These are phyloP conservation scores for Xanthorhoe designata DNA, from an alignment of 2,888 invertebrate species.

Conservation along the genomic window DNA sequence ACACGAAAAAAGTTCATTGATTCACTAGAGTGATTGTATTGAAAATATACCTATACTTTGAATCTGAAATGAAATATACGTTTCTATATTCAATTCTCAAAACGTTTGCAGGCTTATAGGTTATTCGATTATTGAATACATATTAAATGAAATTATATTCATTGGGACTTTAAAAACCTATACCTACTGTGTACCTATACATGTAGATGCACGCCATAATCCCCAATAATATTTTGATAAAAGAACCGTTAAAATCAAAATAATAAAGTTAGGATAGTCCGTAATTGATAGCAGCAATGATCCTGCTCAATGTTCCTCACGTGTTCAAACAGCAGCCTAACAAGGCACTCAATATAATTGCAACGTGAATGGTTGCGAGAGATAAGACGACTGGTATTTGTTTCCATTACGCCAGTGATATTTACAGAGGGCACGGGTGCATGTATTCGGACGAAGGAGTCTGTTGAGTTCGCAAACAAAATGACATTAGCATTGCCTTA, in stretches of 20 bases:
- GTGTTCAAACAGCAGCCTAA: slow-evolving; percentile 31
- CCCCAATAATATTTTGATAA: background rate
- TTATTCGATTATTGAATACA: too few species aligned
- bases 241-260: background rate
- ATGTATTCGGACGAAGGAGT: slow-evolving; percentile 58
- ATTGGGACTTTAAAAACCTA: too few species aligned
- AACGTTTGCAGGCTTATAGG: too few species aligned
- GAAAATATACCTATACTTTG: background rate
- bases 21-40: slow-evolving; percentile 21
- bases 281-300: slow-evolving; percentile 7
- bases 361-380: slow-evolving; percentile 56
- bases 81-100: too few species aligned
- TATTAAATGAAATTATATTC: too few species aligned
- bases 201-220: too few species aligned
- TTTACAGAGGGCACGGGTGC: slow-evolving; percentile 60
- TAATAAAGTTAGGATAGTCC: slow-evolving; percentile 3
- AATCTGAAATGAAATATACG: background rate
- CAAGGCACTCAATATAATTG: slow-evolving; percentile 52
- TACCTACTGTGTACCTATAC: too few species aligned
- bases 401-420: slow-evolving; percentile 60
- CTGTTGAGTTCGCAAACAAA: slow-evolving; percentile 75
- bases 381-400: slow-evolving; percentile 61
- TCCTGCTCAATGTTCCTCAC: slow-evolving; percentile 9
- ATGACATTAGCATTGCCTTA: slow-evolving; percentile 78
- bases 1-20: slow-evolving; percentile 42